A percentile compares a stretch with the other conserved stretches of the same genome.
phyloP scores from a whole-genome alignment of 2,113 vertebrate species.

The Fulmarus glacialis region DNA sequence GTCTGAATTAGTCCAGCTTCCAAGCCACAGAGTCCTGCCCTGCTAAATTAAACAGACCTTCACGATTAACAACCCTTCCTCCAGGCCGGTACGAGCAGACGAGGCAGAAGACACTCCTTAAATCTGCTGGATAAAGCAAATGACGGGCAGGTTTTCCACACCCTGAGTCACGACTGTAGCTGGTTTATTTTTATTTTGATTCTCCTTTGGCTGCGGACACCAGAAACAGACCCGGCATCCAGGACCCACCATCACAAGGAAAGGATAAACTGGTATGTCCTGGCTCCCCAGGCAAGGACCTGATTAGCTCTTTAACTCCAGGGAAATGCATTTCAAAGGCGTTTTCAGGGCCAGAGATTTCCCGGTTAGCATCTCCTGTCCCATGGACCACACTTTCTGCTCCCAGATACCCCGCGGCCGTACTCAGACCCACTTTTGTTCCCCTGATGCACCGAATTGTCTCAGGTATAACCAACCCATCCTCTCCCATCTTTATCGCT shows the following conservation, averaged over 20 bases:
- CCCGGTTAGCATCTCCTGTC: neutral
- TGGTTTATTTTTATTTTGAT: neutral
- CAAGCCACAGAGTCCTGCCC: slow-evolving; percentile 31
- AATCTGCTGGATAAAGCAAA: neutral
- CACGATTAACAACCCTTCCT: neutral
- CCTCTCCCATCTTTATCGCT: neutral
- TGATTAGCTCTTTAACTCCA: neutral
- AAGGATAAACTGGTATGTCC: neutral
- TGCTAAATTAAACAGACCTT: slow-evolving; percentile 40
- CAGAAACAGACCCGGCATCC: neutral
- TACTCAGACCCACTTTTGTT: neutral
- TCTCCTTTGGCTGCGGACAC: neutral
- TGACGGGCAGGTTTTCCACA: neutral
- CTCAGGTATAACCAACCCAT: neutral
- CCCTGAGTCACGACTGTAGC: neutral
- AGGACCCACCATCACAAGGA: neutral
- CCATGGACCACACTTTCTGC: neutral
- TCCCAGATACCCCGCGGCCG: accelerated
- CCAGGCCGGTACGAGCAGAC: neutral
- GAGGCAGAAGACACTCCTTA: neutral
- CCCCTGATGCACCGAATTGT: accelerated
- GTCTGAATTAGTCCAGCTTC: neutral
- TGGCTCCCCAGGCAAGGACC: neutral
- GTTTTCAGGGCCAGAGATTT: neutral
- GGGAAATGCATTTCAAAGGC: neutral